Percentiles rank a stretch among this genome's conserved stretches.
Conservation (phyloP, 2,797 vertebrate species). For the Sebastes paucispinis region DNA sequence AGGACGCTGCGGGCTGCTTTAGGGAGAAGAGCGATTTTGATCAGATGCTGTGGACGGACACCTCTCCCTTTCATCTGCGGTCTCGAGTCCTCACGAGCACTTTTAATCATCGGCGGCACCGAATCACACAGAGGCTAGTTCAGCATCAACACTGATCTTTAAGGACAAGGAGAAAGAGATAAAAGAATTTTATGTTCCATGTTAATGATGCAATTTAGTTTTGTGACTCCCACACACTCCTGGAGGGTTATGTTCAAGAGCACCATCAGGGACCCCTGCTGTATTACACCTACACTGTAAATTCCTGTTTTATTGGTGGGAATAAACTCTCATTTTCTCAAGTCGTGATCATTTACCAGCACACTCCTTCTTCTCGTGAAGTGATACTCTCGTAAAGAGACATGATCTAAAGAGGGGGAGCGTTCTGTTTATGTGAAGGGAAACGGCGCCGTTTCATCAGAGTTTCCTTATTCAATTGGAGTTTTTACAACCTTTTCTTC, state of each 20-base stretch:
- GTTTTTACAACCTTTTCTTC: not conserved
- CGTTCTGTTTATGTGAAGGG: constrained; percentile 13
- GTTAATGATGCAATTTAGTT: constrained; percentile 68
- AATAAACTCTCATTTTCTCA: constrained; percentile 48
- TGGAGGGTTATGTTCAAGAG: constrained; percentile 58
- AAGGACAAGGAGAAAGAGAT: constrained; percentile 54
- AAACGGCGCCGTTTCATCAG: not conserved
- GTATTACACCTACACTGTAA: constrained; percentile 59
- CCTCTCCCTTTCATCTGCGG: constrained; percentile 57
- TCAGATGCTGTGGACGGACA: constrained; percentile 54
- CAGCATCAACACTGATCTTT: constrained; percentile 43
- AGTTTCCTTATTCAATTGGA: not conserved
- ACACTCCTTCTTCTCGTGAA: not conserved
- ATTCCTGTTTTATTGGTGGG: constrained; percentile 51
- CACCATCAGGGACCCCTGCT: constrained; percentile 22
- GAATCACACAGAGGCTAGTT: constrained; percentile 26
- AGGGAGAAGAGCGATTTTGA: constrained; percentile 47
- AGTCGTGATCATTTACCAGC: constrained; percentile 34
- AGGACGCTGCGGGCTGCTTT: constrained; percentile 35
- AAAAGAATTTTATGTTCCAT: constrained; percentile 51
- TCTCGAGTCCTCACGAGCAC: constrained; percentile 28
- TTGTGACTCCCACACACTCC: constrained; percentile 61
- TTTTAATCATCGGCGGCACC: constrained; percentile 56
- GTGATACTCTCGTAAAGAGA: constrained; percentile 18
- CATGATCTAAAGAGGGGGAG: constrained; percentile 15